Evolutionary conservation across 2,113 vertebrate species (phyloP), one percentile per base, ranked within the genome.

Genomic region (Mustela lutreola): DNA sequence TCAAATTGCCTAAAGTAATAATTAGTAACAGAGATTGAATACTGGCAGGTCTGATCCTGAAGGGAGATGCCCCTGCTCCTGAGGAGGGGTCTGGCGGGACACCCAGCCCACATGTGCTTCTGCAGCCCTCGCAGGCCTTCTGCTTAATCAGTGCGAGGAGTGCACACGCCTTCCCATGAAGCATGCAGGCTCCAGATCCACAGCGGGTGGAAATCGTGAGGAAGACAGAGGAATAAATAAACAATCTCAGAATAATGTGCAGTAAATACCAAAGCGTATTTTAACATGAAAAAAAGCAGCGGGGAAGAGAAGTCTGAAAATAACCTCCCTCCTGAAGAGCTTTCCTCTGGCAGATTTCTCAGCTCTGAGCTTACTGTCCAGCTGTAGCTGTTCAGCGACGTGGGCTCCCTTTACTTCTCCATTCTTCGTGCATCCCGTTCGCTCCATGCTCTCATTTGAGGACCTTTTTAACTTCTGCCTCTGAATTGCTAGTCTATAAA

Each of bases 1-100:
- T 95, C 94, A 82, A 11, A 83, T 94, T 73, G 94, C 62, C 87
- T 33, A 63, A 89, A 89, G 84, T 78, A 76, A 71, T 92, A 76
- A 84, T 95, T 56, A 94, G 36, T 86, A 50, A 62, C 71, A 93
- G 67, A 97, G 81, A 50, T 16, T 60, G 89, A 50, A 88, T 94
- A 82, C 22, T 76, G 63, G 50, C 65, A 26, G 3, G 12, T 28
- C 1, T 22, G n/a, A 0, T 90, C 45, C 8, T 85, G 28, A 83
- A 42, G 16, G 58, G 19, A 36, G 19, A 14, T 45, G 53, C 71
- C 42, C 50, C 65, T 80, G 58, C 87, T 65, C 33, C 39, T 0
- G 0, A 39, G 67, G 62, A n/a, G 7, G 39, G 4, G 42, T 7
- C 85, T 58, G 89, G 85, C 1, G 1, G 92, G 89, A 4, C 5